phyloP scores from a whole-genome alignment of 53 echinoderm and acorn worm species.

The Pentamera pediparva region DNA sequence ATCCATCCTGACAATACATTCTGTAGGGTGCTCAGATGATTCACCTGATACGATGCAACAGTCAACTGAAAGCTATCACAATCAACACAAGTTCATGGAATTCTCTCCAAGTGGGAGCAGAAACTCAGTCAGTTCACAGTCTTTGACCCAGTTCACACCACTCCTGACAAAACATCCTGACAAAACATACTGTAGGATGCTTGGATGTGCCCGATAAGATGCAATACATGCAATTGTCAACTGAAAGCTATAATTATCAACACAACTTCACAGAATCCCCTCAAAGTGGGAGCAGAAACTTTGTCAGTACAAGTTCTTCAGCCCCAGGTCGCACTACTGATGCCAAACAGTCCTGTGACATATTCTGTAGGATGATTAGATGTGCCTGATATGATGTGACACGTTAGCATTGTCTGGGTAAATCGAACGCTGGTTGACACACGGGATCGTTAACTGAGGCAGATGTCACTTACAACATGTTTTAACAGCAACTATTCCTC shows the following conservation, averaged over 20 bases:
- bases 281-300: neutral
- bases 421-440: too few relatives aligned
- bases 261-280: neutral
- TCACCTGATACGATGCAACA: too few relatives aligned
- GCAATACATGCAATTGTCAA: too few relatives aligned
- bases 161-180: constrained; percentile 72
- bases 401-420: too few relatives aligned
- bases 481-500: too few relatives aligned
- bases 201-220: constrained; percentile 46
- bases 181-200: constrained; percentile 60
- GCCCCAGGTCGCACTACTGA: constrained; percentile 83
- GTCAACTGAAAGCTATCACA: neutral
- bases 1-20: too few relatives aligned
- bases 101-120: constrained; percentile 49
- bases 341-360: constrained; percentile 74
- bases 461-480: too few relatives aligned
- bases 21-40: too few relatives aligned
- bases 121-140: constrained; percentile 46
- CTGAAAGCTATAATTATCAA: too few relatives aligned
- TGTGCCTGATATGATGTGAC: too few relatives aligned
- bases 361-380: constrained; percentile 55
- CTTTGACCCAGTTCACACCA: constrained; percentile 85
- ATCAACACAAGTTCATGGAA: neutral
- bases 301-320: neutral
- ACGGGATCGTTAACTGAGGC: too few relatives aligned